phyloP scores from a whole-genome alignment of 1,140 invertebrate species.

The Tetragnatha versicolor region DNA sequence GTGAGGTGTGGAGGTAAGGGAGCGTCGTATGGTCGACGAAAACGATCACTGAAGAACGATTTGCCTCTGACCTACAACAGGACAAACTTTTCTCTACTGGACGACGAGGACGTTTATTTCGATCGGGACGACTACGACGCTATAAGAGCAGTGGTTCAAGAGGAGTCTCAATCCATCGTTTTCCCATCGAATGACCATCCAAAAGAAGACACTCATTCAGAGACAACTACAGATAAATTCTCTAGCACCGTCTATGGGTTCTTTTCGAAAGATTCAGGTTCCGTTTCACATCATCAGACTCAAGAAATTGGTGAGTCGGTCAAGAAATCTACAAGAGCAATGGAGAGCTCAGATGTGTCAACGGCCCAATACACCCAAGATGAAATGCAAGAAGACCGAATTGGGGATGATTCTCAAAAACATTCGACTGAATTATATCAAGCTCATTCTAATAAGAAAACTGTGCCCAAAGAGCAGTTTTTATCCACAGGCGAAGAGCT shows the following conservation, averaged over 20 bases:
- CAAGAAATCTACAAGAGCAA: not conserved
- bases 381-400: not conserved
- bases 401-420: not conserved
- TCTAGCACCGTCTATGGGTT: constrained; percentile 22
- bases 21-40: constrained; percentile 32
- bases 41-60: not conserved
- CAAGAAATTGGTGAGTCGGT: not conserved
- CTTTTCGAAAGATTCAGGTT: not conserved
- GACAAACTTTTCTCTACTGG: constrained; percentile 13
- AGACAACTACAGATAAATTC: not conserved
- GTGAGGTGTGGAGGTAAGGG: constrained; percentile 48
- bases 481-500: not conserved
- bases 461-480: not conserved
- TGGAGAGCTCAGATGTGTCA: no score
- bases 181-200: not conserved
- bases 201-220: not conserved
- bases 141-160: constrained; percentile 40
- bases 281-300: not conserved
- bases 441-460: not conserved
- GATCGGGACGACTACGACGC: constrained; percentile 34
- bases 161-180: constrained; percentile 21
- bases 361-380: no score
- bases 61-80: not conserved
- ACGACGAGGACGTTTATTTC: constrained; percentile 50
- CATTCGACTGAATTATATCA: not conserved